phyloP scores from a whole-genome alignment of 2,797 vertebrate genomes.

The Crenichthys baileyi region DNA sequence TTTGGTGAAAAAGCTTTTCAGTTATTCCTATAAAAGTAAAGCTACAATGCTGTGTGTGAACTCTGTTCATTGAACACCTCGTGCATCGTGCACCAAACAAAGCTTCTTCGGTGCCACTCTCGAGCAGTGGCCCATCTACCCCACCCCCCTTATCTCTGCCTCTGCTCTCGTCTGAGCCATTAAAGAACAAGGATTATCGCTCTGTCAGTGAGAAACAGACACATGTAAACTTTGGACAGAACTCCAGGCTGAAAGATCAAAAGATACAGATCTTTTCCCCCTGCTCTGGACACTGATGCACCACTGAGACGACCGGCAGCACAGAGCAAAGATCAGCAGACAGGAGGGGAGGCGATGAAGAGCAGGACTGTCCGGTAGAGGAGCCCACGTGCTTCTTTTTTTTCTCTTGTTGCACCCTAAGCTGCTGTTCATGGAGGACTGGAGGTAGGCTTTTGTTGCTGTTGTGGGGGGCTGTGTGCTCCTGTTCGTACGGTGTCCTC shows the following conservation, averaged over 20 bases:
- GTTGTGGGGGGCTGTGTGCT: slow-evolving; percentile 39
- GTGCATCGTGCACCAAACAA: slow-evolving; percentile 1
- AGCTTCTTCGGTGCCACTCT: slow-evolving; percentile 28
- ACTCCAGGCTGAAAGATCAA: slow-evolving; percentile 37
- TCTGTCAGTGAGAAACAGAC: slow-evolving; percentile 36
- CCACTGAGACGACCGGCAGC: slow-evolving; percentile 16
- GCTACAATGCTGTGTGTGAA: neutral
- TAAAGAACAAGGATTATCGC: slow-evolving; percentile 61
- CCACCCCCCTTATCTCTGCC: slow-evolving; percentile 10
- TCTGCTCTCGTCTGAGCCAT: slow-evolving; percentile 50
- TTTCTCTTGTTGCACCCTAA: slow-evolving; percentile 56
- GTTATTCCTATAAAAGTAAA: neutral
- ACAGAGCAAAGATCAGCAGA: slow-evolving; percentile 36
- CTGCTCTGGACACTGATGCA: slow-evolving; percentile 33
- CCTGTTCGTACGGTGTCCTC: slow-evolving; percentile 26
- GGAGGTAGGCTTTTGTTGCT: slow-evolving; percentile 81
- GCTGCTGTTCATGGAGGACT: slow-evolving; percentile 72
- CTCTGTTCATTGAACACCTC: slow-evolving; percentile 6
- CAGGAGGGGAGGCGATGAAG: slow-evolving; percentile 41
- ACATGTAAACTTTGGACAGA: slow-evolving; percentile 24
- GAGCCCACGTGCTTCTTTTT: slow-evolving; percentile 68
- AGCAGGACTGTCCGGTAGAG: slow-evolving; percentile 58
- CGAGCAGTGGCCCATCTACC: slow-evolving; percentile 8
- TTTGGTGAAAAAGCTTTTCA: neutral
- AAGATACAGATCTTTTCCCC: slow-evolving; percentile 42